phyloP scores from a whole-genome alignment of 2,797 vertebrate species.

The Chromis chromis region DNA sequence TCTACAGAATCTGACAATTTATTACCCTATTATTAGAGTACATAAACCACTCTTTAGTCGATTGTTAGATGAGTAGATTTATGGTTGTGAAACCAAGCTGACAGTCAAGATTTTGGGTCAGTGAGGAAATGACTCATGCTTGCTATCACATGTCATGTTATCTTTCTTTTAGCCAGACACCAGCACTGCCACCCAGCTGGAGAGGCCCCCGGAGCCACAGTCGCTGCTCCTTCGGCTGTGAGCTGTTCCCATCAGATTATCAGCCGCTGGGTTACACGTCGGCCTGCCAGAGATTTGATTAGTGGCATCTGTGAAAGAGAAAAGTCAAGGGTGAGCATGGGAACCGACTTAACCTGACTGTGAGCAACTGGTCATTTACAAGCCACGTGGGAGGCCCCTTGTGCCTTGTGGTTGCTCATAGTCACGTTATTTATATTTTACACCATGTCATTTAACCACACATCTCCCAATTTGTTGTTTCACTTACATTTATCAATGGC shows the following conservation, averaged over 20 bases:
- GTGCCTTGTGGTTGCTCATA: background rate
- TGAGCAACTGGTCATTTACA: slow-evolving; percentile 41
- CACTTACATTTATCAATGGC: background rate
- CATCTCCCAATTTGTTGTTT: background rate
- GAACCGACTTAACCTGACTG: slow-evolving; percentile 46
- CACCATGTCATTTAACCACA: slow-evolving; percentile 3
- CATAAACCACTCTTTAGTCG: too few relatives aligned
- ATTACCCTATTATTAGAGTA: too few relatives aligned
- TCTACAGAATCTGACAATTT: too few relatives aligned
- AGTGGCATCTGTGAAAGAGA: slow-evolving; percentile 46
- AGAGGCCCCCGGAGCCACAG: slow-evolving; percentile 15
- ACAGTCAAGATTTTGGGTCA: background rate
- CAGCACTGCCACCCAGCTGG: slow-evolving; percentile 18
- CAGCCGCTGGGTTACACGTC: slow-evolving; percentile 38
- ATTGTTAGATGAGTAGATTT: too few relatives aligned
- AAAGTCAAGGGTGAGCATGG: slow-evolving; percentile 43
- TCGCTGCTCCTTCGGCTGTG: slow-evolving; percentile 25
- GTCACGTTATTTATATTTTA: background rate
- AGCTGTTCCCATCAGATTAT: slow-evolving; percentile 44
- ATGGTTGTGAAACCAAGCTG: too few relatives aligned
- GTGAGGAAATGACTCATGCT: slow-evolving; percentile 1
- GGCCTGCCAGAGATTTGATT: slow-evolving; percentile 53
- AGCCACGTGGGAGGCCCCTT: slow-evolving; percentile 18
- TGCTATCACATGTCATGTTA: slow-evolving; percentile 8
- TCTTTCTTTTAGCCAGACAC: slow-evolving; percentile 29